Evolutionary conservation across 2,113 vertebrate genomes (phyloP).

Genomic region (Eonycteris spelaea): DNA sequence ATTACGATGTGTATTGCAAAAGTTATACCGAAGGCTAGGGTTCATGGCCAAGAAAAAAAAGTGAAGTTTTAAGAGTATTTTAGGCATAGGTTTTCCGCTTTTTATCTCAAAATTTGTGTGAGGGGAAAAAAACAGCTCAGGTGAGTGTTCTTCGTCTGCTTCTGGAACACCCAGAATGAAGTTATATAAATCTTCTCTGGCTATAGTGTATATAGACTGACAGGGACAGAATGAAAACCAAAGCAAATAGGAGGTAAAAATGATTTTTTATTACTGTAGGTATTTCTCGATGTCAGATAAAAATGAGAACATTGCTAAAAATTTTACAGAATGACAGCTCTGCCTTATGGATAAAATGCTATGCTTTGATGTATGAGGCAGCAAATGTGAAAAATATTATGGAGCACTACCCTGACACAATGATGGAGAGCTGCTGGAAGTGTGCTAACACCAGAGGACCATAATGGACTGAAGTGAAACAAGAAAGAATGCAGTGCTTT

Average conservation of each 20-base stretch:
- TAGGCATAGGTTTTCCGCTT: constrained; percentile 4
- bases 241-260: constrained; percentile 85
- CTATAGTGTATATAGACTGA: constrained; percentile 77
- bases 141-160: constrained; percentile 38
- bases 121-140: background rate
- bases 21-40: background rate
- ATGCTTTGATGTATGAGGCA: constrained; percentile 84
- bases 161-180: constrained; percentile 67
- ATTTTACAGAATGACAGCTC: constrained; percentile 83
- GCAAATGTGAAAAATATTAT: constrained; percentile 88
- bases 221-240: constrained; percentile 83
- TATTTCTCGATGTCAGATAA: constrained; percentile 87
- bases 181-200: constrained; percentile 76
- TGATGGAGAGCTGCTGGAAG: constrained; percentile 81
- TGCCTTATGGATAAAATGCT: constrained; percentile 84
- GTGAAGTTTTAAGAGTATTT: constrained; percentile 18
- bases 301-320: constrained; percentile 87
- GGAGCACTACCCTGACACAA: constrained; percentile 78
- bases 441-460: constrained; percentile 62
- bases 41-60: background rate
- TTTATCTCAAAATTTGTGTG: constrained; percentile 55
- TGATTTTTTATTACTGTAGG: constrained; percentile 86
- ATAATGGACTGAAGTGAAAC: constrained; percentile 70
- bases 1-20: background rate
- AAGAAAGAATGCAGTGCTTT: constrained; percentile 12